phyloP scores from a whole-genome alignment of 2,888 invertebrate genomes.

The Mellilla xanthometata region DNA sequence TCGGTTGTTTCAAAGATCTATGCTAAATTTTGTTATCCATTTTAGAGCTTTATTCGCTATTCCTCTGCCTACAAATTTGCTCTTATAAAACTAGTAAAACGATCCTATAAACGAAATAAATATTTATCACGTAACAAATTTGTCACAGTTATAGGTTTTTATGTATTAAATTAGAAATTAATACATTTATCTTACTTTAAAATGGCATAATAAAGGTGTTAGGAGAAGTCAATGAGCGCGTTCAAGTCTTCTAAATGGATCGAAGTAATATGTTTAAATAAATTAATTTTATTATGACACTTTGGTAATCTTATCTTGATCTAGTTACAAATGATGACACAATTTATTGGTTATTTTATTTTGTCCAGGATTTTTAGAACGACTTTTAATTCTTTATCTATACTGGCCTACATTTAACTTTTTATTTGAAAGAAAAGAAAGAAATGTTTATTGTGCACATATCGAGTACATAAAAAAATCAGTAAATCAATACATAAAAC shows the following conservation, averaged over 20 bases:
- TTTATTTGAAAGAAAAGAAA: too few species aligned
- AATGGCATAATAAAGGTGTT: slow-evolving; percentile 2
- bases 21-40: not conserved
- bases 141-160: slow-evolving; percentile 4
- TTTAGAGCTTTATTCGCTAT: not conserved
- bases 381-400: too few species aligned
- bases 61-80: not conserved
- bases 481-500: too few species aligned
- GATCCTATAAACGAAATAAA: slow-evolving; percentile 3
- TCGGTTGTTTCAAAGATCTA: too few species aligned
- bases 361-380: too few species aligned
- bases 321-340: slow-evolving; percentile 1
- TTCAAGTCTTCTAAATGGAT: slow-evolving; percentile 64
- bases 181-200: slow-evolving; percentile 2
- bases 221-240: slow-evolving; percentile 35
- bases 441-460: too few species aligned
- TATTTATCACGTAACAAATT: slow-evolving; percentile 10
- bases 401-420: too few species aligned
- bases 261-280: slow-evolving; percentile 13
- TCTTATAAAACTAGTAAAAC: not conserved
- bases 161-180: not conserved
- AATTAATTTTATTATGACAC: not conserved
- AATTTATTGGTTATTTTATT: not conserved
- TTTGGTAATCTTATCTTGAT: not conserved
- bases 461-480: too few species aligned